These are phyloP conservation scores for Xiphophorus couchianus DNA, from an alignment of 2,113 vertebrate species.

Conservation along the genomic window DNA sequence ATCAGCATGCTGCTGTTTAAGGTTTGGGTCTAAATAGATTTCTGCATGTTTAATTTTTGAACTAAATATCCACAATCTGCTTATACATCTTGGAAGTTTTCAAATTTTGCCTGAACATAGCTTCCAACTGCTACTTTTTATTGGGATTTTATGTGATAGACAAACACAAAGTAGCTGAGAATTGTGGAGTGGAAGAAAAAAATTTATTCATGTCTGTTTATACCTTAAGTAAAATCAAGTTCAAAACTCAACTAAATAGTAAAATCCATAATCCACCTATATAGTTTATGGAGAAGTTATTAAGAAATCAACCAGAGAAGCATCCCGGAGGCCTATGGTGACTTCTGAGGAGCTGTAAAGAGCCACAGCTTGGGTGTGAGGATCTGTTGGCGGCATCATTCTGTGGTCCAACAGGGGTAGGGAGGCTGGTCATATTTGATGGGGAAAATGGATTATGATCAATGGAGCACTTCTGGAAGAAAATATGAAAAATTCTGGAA, in stretches of 20 bases:
- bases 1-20: conserved; percentile 23
- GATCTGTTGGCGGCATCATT: too few relatives aligned
- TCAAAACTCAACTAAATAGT: too few relatives aligned
- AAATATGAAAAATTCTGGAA: background rate
- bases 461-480: too few relatives aligned
- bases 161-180: background rate
- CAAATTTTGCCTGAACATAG: background rate
- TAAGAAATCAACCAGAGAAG: too few relatives aligned
- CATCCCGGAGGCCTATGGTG: too few relatives aligned
- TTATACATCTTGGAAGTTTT: background rate
- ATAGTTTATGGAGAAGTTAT: too few relatives aligned
- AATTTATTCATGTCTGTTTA: background rate
- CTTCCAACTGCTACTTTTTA: background rate
- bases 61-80: background rate
- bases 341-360: too few relatives aligned
- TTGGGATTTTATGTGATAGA: background rate
- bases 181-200: background rate
- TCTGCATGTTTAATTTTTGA: conserved; percentile 24
- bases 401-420: too few relatives aligned
- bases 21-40: background rate
- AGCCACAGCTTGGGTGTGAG: too few relatives aligned
- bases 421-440: too few relatives aligned
- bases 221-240: background rate
- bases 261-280: too few relatives aligned
- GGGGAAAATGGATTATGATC: too few relatives aligned